Evolutionary conservation across 2,113 vertebrate species (phyloP), one percentile per base, ranked within the genome.

Genomic region (Cettia cetti): DNA sequence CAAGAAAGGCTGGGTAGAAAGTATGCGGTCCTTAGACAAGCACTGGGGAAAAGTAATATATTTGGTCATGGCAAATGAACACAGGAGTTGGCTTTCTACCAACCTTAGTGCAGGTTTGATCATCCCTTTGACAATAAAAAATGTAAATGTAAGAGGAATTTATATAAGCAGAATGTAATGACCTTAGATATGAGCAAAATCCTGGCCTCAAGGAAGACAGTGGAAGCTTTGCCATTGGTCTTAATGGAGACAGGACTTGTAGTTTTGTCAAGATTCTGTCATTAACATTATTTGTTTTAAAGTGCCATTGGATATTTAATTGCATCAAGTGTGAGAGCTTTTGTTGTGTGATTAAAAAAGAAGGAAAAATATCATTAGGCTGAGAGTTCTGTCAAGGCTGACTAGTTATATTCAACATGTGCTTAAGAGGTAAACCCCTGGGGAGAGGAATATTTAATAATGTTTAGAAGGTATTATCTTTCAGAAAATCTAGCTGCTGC

Each of bases 401-500:
- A 88, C 44, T 53, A 57, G 54, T 80, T 94, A 57, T 16, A 80
- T 52, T 89, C 45, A 45, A 53, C 45, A 28, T 37, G 21, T 44
- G 16, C 50, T 42, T 35, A 54, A 74, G 33, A 90, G 35, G 66
- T 82, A 94, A 87, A 82, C 92, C 66, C 33, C 85, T 10, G 17
- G 24, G 45, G 63, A 76, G 6, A 69, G 19, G 60, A 45, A 39
- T 91, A 82, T 85, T 86, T 95, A 76, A 74, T 87, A 82, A 90
- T n/a, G 37, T 79, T 94, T 72, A 89, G 74, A 84, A 76, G 16
- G 16, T 66, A 53, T 79, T 92, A 92, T 79, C 75, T 92, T 79
- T 74, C 68, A 42, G 54, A 93, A 95, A 95, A 95, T 86, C 83
- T 87, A 57, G 11, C n/a, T 82, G 39, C 33, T 90, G 54, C 22